Conservation (phyloP, 1,140 invertebrate species). For the Agrilus planipennis region DNA sequence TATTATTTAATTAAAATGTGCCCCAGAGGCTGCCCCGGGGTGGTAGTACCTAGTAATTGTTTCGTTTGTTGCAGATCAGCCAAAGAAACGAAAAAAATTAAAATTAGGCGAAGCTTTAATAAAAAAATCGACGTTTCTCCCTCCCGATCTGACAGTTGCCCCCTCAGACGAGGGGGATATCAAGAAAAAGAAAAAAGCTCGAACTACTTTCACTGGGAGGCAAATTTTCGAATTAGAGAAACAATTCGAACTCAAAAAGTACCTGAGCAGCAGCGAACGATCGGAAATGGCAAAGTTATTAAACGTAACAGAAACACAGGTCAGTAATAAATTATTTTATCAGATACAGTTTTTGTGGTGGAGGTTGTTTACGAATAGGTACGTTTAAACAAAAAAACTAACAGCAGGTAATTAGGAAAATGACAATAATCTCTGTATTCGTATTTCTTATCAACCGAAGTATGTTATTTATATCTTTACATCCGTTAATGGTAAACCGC, state of each 20-base stretch:
- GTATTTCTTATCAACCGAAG: too few species aligned
- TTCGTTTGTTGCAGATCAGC: conserved; percentile 21
- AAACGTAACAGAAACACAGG: conserved; percentile 93
- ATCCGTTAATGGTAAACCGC: too few species aligned
- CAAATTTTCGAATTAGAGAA: conserved; percentile 95
- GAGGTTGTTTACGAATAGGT: too few species aligned
- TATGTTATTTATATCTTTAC: too few species aligned
- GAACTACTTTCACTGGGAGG: conserved; percentile 88
- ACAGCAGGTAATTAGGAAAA: too few species aligned
- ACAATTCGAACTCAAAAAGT: conserved; percentile 92
- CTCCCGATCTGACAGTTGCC: conserved; percentile 14
- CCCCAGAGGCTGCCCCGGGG: conserved; percentile 15
- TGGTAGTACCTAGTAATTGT: background rate
- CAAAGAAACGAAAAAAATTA: conserved; percentile 33
- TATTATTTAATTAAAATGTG: too few species aligned
- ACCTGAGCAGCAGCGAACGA: conserved; percentile 87
- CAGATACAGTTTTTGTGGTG: background rate
- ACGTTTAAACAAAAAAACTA: too few species aligned
- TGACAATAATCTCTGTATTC: too few species aligned
- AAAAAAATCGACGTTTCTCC: too few species aligned
- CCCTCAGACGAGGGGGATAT: conserved; percentile 46
- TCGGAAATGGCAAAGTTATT: conserved; percentile 87
- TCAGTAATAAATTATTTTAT: conserved; percentile 28
- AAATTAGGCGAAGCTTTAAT: too few species aligned
- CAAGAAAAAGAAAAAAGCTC: conserved; percentile 84